phyloP scores from a whole-genome alignment of 2,797 vertebrate species.

The Sebastiscus tertius region DNA sequence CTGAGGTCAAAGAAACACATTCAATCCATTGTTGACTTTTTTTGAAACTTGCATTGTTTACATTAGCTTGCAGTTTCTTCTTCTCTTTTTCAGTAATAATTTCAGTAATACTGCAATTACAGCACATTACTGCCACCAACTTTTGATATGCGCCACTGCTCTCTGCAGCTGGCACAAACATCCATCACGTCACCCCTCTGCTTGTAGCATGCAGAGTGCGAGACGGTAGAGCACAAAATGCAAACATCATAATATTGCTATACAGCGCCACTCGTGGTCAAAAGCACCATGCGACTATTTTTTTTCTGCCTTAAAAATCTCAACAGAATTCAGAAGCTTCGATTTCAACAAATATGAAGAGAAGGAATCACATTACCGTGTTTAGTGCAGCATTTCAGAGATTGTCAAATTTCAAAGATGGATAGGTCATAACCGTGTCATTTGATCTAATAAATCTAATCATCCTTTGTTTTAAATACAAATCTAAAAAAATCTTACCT shows the following conservation, averaged over 20 bases:
- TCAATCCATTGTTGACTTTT: not conserved
- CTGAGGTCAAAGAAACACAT: not conserved
- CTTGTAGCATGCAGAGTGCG: not conserved
- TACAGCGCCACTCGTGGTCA: not conserved
- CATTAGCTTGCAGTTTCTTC: not conserved
- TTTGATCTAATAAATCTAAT: not conserved
- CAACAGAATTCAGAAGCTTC: not conserved
- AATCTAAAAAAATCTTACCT: conserved; percentile 82
- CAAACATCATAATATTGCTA: not conserved
- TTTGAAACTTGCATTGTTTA: not conserved
- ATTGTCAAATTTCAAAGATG: not conserved
- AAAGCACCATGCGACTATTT: not conserved
- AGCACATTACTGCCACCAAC: not conserved
- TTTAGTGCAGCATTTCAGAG: not conserved
- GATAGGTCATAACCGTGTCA: too few species aligned
- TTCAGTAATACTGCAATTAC: not conserved
- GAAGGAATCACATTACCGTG: not conserved
- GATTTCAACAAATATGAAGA: not conserved
- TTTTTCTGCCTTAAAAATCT: not conserved
- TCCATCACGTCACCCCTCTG: not conserved
- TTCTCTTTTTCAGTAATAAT: not conserved
- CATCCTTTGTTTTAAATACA: not conserved
- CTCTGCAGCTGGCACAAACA: not conserved
- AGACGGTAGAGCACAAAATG: not conserved
- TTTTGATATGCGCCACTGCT: not conserved